phyloP scores from a whole-genome alignment of 2,888 invertebrate genomes.

The Carabus problematicus region DNA sequence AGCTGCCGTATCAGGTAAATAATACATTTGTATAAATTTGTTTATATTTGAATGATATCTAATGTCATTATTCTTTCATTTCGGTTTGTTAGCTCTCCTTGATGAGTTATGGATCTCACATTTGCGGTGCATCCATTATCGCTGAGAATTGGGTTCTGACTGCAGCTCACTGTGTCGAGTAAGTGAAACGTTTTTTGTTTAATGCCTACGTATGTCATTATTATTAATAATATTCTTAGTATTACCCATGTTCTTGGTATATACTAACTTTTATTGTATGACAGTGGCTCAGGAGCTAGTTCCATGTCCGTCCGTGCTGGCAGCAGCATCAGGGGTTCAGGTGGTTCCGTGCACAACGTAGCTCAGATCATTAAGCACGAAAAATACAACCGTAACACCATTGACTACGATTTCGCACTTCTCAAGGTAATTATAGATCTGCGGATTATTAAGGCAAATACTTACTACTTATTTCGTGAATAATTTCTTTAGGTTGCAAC shows the following conservation, averaged over 20 bases:
- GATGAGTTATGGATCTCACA: conserved; percentile 4
- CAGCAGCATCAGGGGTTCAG: no score
- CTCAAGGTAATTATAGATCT: conserved; percentile 17
- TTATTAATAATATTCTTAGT: conserved; percentile 15
- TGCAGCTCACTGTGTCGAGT: conserved; percentile 24
- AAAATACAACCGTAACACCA: not conserved
- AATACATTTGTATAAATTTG: no score
- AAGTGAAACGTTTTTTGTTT: no score
- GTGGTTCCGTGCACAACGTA: conserved; percentile 16
- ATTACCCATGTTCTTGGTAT: not conserved
- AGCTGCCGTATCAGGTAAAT: conserved; percentile 30
- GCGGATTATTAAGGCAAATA: no score
- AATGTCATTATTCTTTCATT: no score
- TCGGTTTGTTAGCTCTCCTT: conserved; percentile 10
- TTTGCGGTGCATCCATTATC: conserved; percentile 23
- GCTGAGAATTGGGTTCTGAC: conserved; percentile 20
- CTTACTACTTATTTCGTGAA: no score
- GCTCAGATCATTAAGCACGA: conserved; percentile 13
- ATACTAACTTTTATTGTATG: no score
- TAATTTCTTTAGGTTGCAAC: no score
- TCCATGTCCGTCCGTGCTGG: no score
- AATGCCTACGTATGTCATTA: no score
- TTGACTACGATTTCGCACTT: no score
- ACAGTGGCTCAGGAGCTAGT: not conserved
- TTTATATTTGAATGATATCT: no score